Conservation (phyloP, 2,888 invertebrate genomes). For the Dexiosoma caninum region DNA sequence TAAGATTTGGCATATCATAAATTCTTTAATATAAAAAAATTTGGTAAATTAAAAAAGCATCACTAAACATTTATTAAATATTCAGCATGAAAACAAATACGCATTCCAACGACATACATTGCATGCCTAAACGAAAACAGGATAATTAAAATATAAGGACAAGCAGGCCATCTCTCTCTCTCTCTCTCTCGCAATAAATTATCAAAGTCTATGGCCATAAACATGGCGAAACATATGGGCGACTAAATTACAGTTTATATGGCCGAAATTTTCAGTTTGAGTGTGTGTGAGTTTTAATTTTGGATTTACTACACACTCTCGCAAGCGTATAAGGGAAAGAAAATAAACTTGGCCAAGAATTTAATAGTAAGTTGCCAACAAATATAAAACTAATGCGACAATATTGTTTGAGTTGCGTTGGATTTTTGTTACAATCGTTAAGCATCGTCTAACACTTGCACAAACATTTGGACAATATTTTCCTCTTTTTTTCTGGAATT, state of each 20-base stretch:
- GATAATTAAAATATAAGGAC: conserved; percentile 45
- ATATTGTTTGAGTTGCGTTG: conserved; percentile 63
- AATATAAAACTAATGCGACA: conserved; percentile 63
- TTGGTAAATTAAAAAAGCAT: background rate
- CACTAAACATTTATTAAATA: background rate
- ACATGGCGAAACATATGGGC: conserved; percentile 47
- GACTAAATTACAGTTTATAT: conserved; percentile 1
- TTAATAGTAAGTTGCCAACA: conserved; percentile 52
- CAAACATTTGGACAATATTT: conserved; percentile 16
- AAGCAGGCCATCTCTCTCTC: too few species aligned
- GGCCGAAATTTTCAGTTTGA: background rate
- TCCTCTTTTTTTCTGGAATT: background rate
- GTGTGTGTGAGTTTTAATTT: background rate
- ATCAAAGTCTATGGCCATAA: conserved; percentile 20
- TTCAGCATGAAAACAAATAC: too few species aligned
- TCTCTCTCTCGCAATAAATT: conserved; percentile 39
- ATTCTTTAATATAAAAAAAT: too few species aligned
- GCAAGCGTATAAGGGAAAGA: background rate
- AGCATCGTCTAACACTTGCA: conserved; percentile 25
- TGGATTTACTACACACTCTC: background rate
- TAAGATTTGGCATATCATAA: background rate
- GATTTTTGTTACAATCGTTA: conserved; percentile 50
- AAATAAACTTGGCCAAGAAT: conserved; percentile 53
- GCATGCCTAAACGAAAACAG: conserved; percentile 42
- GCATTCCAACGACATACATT: background rate